Conservation (phyloP, 2,113 vertebrate species). For the Pampusana beccarii region DNA sequence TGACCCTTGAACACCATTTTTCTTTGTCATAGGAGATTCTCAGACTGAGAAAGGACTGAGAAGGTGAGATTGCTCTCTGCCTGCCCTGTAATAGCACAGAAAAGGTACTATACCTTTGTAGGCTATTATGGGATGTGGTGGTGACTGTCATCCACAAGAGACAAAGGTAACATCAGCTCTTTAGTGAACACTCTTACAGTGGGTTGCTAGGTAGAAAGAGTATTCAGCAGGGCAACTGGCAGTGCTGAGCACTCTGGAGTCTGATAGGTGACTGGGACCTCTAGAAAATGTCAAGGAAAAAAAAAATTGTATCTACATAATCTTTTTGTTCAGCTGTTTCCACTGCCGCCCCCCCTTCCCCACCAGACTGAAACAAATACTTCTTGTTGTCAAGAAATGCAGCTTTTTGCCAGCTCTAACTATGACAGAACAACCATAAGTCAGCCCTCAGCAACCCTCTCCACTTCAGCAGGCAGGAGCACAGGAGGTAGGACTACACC, state of each 20-base stretch:
- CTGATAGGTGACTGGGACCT: not conserved
- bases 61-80: not conserved
- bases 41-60: not conserved
- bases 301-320: not conserved
- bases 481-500: not conserved
- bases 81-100: not conserved
- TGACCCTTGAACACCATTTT: not conserved
- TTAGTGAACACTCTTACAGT: not conserved
- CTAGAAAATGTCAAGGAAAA: not conserved
- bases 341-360: too few relatives aligned
- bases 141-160: not conserved
- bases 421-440: not conserved
- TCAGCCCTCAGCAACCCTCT: not conserved
- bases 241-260: not conserved
- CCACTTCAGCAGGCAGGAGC: not conserved
- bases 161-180: not conserved
- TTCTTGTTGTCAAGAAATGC: not conserved
- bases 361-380: not conserved
- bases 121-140: not conserved
- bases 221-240: not conserved
- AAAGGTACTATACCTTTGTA: not conserved
- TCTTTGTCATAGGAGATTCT: not conserved
- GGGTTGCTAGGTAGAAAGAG: not conserved
- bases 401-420: not conserved
- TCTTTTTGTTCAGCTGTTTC: not conserved